These are phyloP conservation scores for Diadophis punctatus DNA, from an alignment of 2,113 vertebrate species.

Conservation along the genomic window DNA sequence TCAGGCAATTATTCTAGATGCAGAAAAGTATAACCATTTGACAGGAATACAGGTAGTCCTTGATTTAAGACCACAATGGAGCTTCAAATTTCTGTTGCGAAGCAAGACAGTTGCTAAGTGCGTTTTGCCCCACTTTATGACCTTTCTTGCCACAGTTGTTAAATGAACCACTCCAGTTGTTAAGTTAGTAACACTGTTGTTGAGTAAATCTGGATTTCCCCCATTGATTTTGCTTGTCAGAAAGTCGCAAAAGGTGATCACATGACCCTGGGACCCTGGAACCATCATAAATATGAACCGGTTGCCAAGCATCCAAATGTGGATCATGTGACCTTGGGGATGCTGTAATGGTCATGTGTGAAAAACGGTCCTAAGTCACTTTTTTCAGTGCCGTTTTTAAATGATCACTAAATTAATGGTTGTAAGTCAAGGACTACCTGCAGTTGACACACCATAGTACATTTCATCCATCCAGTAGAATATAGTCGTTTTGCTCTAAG, in stretches of 20 bases:
- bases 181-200: neutral
- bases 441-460: neutral
- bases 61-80: neutral
- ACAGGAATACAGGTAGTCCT: neutral
- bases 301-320: neutral
- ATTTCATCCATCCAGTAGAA: neutral
- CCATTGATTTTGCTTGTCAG: neutral
- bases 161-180: neutral
- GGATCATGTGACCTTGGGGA: neutral
- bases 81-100: neutral
- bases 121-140: neutral
- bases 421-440: neutral
- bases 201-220: neutral
- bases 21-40: neutral
- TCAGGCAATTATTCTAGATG: neutral
- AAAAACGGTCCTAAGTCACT: neutral
- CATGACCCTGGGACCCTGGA: neutral
- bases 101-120: neutral
- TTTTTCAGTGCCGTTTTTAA: neutral
- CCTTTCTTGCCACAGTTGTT: neutral
- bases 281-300: neutral
- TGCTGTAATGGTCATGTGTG: neutral
- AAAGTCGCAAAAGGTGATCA: neutral
- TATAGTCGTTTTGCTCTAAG: neutral
- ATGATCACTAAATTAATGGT: neutral